A percentile compares a stretch with the other conserved stretches of the same genome.
phyloP scores from a whole-genome alignment of 1,140 invertebrate genomes.

The Psix sp. region DNA sequence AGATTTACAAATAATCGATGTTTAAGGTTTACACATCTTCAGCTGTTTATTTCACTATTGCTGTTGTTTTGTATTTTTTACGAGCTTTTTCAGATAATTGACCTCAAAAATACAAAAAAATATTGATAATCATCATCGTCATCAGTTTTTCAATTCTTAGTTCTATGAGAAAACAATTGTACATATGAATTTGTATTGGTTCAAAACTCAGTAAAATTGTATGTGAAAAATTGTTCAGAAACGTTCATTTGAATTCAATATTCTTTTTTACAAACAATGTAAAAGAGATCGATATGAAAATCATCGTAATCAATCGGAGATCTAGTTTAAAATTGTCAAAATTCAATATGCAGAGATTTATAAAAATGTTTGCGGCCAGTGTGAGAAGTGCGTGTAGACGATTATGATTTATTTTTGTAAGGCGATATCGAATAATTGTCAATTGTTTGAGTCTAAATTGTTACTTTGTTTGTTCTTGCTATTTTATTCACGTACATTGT shows the following conservation, averaged over 20 bases:
- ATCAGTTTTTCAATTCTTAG: conserved; percentile 18
- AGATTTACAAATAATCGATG: conserved; percentile 42
- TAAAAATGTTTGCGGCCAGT: conserved; percentile 67
- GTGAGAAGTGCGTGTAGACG: conserved; percentile 32
- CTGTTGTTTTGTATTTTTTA: conserved; percentile 54
- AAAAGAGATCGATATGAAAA: conserved; percentile 34
- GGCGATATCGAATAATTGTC: conserved; percentile 21
- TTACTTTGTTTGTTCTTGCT: conserved; percentile 3
- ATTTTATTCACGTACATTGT: background rate
- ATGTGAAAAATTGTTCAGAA: conserved; percentile 1
- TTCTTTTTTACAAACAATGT: conserved; percentile 27
- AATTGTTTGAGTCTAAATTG: conserved; percentile 5
- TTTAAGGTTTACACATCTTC: conserved; percentile 43
- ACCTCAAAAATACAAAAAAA: conserved; percentile 22
- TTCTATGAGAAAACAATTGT: conserved; percentile 26
- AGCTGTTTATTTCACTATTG: conserved; percentile 42
- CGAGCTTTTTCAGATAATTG: conserved; percentile 39
- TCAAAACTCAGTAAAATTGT: conserved; percentile 24
- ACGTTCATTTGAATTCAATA: conserved; percentile 14
- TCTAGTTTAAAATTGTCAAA: conserved; percentile 43
- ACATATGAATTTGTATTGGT: conserved; percentile 37
- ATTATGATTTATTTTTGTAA: conserved; percentile 35
- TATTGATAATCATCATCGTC: background rate
- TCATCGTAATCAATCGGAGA: conserved; percentile 34
- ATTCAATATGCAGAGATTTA: conserved; percentile 66